Evolutionary conservation across 2,797 vertebrate species (phyloP), one percentile per base, ranked within the genome.

Genomic region (Spheniscus humboldti): DNA sequence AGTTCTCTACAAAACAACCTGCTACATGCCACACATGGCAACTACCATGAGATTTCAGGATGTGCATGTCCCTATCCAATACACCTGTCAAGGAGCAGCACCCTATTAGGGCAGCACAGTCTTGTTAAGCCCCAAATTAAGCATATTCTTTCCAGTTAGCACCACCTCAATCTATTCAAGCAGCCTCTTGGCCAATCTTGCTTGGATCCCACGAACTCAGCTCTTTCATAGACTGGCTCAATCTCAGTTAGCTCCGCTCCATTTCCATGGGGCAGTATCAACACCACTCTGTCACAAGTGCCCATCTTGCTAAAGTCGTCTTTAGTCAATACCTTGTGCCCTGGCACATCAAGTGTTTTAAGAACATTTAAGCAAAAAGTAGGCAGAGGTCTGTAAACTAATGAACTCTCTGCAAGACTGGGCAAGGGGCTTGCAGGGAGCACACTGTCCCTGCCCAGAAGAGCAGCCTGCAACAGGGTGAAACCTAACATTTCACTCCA

Each of bases 1-100:
- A 27, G 22, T 86, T 67, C 41, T 39, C 53, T 77, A 15, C 4
- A 39, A 68, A 96, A 74, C 16, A 66, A 59, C 16, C 7, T 55
- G 10, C 35, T 76, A 13, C 18, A 8, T 24, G 12, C 9, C 39
- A 53, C 33, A 37, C 0, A 0, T 0, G 2, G 47, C 50, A 10
- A 56, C 8, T 37, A 16, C n/a, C 18, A 13, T 7, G 27, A 64
- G 18, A 69, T 52, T 91, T 92, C 43, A 67, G 63, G 33, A 39
- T 15, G 5, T 30, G 24, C 50, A 60, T 4, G 4, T 18, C 24
- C n/a, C 31, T 56, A 13, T 14, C 22, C 7, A 3, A 63, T 13
- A 59, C 6, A 47, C 9, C 7, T 9, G 4, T 20, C n/a, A 73
- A 73, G 53, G 3, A 69, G 8, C 11, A 76, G 67, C 67, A 73